A percentile compares a stretch with the other conserved stretches of the same genome.
These are phyloP conservation scores for Enteromius thamalakanensis DNA, from an alignment of 2,797 vertebrate species.

Conservation along the genomic window DNA sequence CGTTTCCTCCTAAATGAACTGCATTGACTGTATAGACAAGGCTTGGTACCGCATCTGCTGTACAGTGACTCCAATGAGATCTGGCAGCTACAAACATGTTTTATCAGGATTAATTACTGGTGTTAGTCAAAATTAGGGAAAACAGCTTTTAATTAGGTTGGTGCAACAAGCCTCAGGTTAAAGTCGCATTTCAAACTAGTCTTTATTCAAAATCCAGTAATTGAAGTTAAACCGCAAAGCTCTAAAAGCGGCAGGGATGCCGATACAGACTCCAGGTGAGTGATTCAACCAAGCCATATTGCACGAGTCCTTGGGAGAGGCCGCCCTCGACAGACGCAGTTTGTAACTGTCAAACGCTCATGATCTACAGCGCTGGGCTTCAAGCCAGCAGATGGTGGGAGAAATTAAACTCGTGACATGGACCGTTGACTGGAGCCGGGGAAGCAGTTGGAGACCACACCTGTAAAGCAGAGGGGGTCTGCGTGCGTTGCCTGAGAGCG, in stretches of 20 bases:
- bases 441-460: slow-evolving; percentile 67
- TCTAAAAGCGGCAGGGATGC: slow-evolving; percentile 60
- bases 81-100: slow-evolving; percentile 23
- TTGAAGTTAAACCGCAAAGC: slow-evolving; percentile 50
- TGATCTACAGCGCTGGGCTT: slow-evolving; percentile 76
- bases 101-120: slow-evolving; percentile 39
- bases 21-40: neutral
- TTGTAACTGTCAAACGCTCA: slow-evolving; percentile 78
- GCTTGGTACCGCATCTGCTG: neutral
- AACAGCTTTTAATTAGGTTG: slow-evolving; percentile 6
- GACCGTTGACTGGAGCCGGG: slow-evolving; percentile 67
- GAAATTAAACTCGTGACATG: slow-evolving; percentile 79
- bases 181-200: slow-evolving; percentile 30
- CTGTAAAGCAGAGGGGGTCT: slow-evolving; percentile 63
- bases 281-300: slow-evolving; percentile 72
- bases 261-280: slow-evolving; percentile 68
- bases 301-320: slow-evolving; percentile 78
- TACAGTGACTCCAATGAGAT: slow-evolving; percentile 3
- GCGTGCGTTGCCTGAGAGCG: slow-evolving; percentile 29
- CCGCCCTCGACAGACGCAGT: slow-evolving; percentile 76
- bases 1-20: neutral
- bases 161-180: neutral
- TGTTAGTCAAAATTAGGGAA: slow-evolving; percentile 30
- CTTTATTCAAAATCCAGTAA: slow-evolving; percentile 2
- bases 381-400: slow-evolving; percentile 81